Percentiles rank a stretch among this genome's conserved stretches.
Conservation (phyloP, 2,888 invertebrate genomes). For the Leucozona laternaria region DNA sequence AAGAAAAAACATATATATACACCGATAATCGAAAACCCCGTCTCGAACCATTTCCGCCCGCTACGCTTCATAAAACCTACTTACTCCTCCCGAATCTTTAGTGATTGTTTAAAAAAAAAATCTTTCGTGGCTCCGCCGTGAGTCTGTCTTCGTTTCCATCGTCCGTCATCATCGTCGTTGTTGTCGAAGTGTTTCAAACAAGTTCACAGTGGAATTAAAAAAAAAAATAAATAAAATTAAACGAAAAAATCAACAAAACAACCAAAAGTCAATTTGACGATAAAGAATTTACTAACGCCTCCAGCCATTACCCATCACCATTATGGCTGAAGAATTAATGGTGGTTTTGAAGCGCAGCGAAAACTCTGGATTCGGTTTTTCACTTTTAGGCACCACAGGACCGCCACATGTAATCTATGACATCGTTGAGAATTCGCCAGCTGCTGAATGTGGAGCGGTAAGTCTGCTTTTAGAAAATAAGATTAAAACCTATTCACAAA, state of each 20-base stretch:
- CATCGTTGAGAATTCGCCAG: conserved; percentile 96
- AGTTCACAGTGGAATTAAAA: conserved; percentile 61
- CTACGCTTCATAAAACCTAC: conserved; percentile 22
- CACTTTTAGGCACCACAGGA: conserved; percentile 94
- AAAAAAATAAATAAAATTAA: conserved; percentile 32
- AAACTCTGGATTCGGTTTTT: conserved; percentile 95
- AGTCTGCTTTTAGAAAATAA: conserved; percentile 76
- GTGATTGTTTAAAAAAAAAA: conserved; percentile 60
- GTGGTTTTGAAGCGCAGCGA: conserved; percentile 94
- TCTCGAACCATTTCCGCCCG: conserved; percentile 13
- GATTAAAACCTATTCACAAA: conserved; percentile 3
- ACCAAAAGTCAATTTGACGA: conserved; percentile 50
- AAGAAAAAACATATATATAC: conserved; percentile 34
- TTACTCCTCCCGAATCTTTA: conserved; percentile 22
- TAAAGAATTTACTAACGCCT: conserved; percentile 45
- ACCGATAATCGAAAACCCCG: conserved; percentile 34
- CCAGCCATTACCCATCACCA: conserved; percentile 74
- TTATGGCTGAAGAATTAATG: conserved; percentile 94
- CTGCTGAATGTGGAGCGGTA: conserved; percentile 90
- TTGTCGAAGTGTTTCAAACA: conserved; percentile 60
- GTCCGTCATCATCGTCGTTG: conserved; percentile 30
- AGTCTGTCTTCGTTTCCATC: conserved; percentile 29
- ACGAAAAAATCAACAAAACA: conserved; percentile 16
- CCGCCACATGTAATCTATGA: conserved; percentile 97
- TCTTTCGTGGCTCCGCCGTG: conserved; percentile 34